phyloP scores from a whole-genome alignment of 2,797 vertebrate genomes.

The Acropternis orthonyx region DNA sequence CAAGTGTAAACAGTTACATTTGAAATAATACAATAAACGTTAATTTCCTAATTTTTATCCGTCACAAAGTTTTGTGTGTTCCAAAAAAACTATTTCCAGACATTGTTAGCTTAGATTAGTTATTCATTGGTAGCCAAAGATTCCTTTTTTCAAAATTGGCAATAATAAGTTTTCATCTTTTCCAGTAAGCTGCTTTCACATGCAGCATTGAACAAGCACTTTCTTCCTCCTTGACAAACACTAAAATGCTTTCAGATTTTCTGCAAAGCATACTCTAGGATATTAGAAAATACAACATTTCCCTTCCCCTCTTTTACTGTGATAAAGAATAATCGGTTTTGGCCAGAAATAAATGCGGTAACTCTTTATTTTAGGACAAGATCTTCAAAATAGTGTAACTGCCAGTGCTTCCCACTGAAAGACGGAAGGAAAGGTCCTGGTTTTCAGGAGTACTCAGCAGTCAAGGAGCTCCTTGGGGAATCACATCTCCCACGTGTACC shows the following conservation, averaged over 20 bases:
- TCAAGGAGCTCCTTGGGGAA: neutral
- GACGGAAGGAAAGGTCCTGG: neutral
- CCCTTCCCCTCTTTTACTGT: neutral
- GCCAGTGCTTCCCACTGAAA: neutral
- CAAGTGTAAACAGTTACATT: constrained; percentile 82
- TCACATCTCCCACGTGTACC: fast-evolving
- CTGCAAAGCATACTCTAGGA: constrained; percentile 51
- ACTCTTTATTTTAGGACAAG: neutral
- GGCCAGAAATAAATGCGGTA: neutral
- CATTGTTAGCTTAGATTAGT: constrained; percentile 77
- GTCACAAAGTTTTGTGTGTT: constrained; percentile 62
- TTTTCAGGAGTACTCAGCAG: neutral
- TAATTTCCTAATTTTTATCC: constrained; percentile 79
- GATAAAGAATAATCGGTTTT: neutral
- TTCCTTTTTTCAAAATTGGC: constrained; percentile 77
- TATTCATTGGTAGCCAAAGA: constrained; percentile 78
- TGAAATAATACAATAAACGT: constrained; percentile 79
- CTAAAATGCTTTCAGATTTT: constrained; percentile 63
- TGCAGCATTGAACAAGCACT: constrained; percentile 32
- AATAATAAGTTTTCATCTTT: constrained; percentile 74
- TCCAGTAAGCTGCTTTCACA: constrained; percentile 79
- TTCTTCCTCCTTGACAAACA: constrained; percentile 72
- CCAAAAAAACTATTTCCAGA: constrained; percentile 78
- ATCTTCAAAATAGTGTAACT: neutral
- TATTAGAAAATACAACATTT: constrained; percentile 55